Conservation (phyloP, 2,888 invertebrate genomes). For the Scaptomyza flava region DNA sequence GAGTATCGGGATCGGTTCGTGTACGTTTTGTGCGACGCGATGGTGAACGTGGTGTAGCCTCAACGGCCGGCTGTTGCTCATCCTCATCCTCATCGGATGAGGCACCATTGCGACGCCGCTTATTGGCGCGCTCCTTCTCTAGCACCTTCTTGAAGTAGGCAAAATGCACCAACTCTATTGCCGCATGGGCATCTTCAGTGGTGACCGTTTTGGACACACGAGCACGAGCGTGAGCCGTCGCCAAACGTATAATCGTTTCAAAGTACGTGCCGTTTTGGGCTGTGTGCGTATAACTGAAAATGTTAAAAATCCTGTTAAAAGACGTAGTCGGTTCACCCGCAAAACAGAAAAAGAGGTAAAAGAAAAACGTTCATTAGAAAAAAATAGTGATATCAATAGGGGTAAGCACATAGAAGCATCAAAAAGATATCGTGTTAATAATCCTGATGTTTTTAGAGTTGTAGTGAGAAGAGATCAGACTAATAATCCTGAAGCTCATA, state of each 20-base stretch:
- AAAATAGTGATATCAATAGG: too few species aligned
- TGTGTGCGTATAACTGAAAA: too few species aligned
- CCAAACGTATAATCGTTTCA: constrained; percentile 99
- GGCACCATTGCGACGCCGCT: constrained; percentile 85
- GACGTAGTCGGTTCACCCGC: too few species aligned
- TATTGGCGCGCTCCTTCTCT: constrained; percentile 90
- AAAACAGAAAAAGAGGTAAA: too few species aligned
- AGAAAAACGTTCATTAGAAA: too few species aligned
- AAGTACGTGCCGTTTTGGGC: constrained; percentile 97
- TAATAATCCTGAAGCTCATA: too few species aligned
- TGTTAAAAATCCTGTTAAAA: too few species aligned
- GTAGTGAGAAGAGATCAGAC: too few species aligned
- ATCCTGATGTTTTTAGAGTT: too few species aligned
- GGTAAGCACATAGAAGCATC: too few species aligned
- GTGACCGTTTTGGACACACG: constrained; percentile 94
- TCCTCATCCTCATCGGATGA: constrained; percentile 86
- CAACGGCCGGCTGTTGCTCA: constrained; percentile 67
- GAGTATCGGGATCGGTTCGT: constrained; percentile 59
- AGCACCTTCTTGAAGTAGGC: constrained; percentile 97
- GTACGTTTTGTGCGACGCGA: constrained; percentile 78
- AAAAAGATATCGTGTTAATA: too few species aligned
- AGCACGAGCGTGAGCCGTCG: constrained; percentile 98
- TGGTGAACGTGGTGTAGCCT: constrained; percentile 75
- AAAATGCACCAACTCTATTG: constrained; percentile 96
- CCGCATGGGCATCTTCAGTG: constrained; percentile 93